Evolutionary conservation across 2,888 invertebrate species (phyloP).

Genomic region (Oxystoma pomonae): DNA sequence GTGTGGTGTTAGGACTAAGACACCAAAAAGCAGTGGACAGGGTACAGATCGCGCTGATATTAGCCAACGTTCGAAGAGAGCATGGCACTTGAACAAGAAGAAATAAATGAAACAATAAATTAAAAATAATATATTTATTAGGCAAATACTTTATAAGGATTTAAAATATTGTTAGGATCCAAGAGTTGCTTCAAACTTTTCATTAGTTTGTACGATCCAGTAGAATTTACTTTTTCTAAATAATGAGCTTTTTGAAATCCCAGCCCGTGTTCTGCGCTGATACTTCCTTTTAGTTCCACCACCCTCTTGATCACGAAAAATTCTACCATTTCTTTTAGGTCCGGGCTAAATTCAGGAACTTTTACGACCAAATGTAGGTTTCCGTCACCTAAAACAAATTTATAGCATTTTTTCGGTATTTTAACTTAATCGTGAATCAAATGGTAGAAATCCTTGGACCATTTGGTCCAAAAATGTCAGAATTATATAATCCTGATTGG

Average conservation of each 20-base stretch:
- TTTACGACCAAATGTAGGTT: constrained; percentile 92
- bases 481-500: no score
- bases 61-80: no score
- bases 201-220: constrained; percentile 76
- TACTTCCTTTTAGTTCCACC: constrained; percentile 74
- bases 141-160: constrained; percentile 85
- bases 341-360: constrained; percentile 61
- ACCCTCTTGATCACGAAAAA: constrained; percentile 92
- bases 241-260: constrained; percentile 85
- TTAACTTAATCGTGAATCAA: no score
- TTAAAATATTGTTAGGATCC: constrained; percentile 93
- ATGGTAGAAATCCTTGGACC: no score
- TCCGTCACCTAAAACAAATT: constrained; percentile 73
- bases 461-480: no score
- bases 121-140: no score
- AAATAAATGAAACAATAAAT: no score
- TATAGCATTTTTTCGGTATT: no score
- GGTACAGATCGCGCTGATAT: no score
- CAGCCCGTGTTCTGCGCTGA: constrained; percentile 96
- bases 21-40: no score
- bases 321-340: constrained; percentile 66
- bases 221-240: constrained; percentile 76
- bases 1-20: no score
- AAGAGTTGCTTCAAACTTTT: constrained; percentile 74
- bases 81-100: no score